phyloP scores from a whole-genome alignment of 2,888 invertebrate genomes.

The Hirtodrosophila trivittata region DNA sequence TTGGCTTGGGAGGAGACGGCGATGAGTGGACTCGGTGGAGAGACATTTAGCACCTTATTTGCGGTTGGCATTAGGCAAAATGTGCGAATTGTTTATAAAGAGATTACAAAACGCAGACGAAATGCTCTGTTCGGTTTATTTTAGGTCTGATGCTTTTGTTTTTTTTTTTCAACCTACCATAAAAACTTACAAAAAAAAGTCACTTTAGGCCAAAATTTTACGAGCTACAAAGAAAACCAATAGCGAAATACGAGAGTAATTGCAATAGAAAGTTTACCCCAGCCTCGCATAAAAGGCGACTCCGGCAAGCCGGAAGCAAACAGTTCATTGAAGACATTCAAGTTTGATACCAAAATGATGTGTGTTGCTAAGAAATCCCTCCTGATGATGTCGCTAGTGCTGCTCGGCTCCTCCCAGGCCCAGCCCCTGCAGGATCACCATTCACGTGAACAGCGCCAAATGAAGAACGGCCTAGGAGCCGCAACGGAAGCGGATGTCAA shows the following conservation, averaged over 20 bases:
- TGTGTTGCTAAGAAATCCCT: conserved; percentile 38
- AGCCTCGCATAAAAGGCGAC: conserved; percentile 61
- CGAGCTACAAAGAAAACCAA: conserved; percentile 54
- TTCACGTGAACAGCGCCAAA: conserved; percentile 55
- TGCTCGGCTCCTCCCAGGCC: conserved; percentile 34
- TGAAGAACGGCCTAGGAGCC: conserved; percentile 38
- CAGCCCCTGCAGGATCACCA: conserved; percentile 46
- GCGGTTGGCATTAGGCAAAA: conserved; percentile 65
- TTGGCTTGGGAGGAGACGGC: conserved; percentile 3
- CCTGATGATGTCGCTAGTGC: conserved; percentile 40
- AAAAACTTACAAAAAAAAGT: conserved; percentile 61
- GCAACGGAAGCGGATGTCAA: conserved; percentile 58
- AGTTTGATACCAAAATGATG: conserved; percentile 55
- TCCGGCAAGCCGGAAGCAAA: conserved; percentile 60
- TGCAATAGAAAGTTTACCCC: conserved; percentile 66
- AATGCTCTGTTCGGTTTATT: conserved; percentile 52
- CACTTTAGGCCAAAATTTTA: conserved; percentile 51
- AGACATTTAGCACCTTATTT: conserved; percentile 79
- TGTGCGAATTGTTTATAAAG: conserved; percentile 80
- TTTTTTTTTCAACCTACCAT: conserved; percentile 35
- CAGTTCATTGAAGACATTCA: conserved; percentile 48
- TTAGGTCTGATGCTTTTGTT: conserved; percentile 33
- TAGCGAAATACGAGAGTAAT: conserved; percentile 35
- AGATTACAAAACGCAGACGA: conserved; percentile 75
- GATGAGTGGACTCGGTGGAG: conserved; percentile 11